Evolutionary conservation across 1,140 invertebrate species (phyloP).

Genomic region (Atta cephalotes): DNA sequence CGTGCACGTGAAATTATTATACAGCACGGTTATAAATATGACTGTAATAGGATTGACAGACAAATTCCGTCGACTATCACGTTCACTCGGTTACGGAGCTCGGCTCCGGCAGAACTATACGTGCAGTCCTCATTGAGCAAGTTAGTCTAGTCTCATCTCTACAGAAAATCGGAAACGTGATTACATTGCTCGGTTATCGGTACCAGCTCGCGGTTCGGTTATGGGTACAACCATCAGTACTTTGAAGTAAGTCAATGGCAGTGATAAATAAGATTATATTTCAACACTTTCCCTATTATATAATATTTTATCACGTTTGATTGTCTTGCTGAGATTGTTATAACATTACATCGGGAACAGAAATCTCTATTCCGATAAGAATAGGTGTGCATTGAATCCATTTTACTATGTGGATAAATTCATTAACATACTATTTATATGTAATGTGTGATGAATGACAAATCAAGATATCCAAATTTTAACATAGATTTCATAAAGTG

Average conservation of each 20-base stretch:
- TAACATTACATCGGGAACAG: not conserved
- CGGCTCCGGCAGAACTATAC: not conserved
- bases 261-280: not conserved
- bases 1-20: not conserved
- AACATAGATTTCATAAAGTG: too few species aligned
- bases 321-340: not conserved
- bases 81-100: not conserved
- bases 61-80: not conserved
- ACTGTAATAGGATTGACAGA: too few species aligned
- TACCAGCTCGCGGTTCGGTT: not conserved
- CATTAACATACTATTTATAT: too few species aligned
- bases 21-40: not conserved
- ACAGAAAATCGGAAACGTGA: not conserved
- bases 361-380: not conserved
- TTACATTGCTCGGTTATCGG: not conserved
- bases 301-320: not conserved
- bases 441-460: too few species aligned
- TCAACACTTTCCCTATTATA: not conserved
- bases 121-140: not conserved
- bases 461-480: too few species aligned
- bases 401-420: too few species aligned
- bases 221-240: conserved; percentile 9
- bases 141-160: not conserved
- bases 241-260: not conserved
- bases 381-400: too few species aligned